Conservation (phyloP, 2,888 invertebrate genomes). For the Ligdia adustata region DNA sequence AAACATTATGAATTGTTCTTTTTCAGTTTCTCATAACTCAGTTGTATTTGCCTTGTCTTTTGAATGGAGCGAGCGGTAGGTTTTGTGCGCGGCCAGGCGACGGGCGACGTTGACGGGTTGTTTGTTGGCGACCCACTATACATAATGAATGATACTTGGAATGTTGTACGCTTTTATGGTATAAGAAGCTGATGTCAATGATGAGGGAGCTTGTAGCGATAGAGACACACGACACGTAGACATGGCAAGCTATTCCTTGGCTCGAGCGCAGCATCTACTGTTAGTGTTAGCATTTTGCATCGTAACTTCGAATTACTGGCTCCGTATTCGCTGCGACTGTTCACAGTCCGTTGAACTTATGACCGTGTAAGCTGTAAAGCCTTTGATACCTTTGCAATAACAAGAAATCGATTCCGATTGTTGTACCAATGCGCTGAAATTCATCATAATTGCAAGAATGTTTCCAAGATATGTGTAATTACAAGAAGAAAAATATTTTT, state of each 20-base stretch:
- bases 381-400: slow-evolving; percentile 19
- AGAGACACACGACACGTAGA: not conserved
- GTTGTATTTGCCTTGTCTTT: slow-evolving; percentile 19
- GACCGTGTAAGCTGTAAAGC: slow-evolving; percentile 26
- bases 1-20: slow-evolving; percentile 25
- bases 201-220: not conserved
- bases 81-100: not conserved
- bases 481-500: no score
- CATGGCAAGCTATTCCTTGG: slow-evolving; percentile 3
- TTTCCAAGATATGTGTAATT: no score
- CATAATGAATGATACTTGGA: not conserved
- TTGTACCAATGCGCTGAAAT: not conserved
- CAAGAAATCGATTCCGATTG: slow-evolving; percentile 18
- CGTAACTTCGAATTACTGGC: slow-evolving; percentile 19
- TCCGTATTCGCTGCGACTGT: slow-evolving; percentile 13
- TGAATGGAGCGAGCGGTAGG: slow-evolving; percentile 7
- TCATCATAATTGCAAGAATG: not conserved
- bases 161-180: not conserved
- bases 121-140: not conserved
- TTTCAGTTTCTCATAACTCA: slow-evolving; percentile 22
- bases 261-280: not conserved
- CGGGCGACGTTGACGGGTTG: no score
- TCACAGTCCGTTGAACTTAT: slow-evolving; percentile 22
- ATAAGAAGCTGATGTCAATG: not conserved
- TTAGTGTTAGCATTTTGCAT: slow-evolving; percentile 9